phyloP scores from a whole-genome alignment of 2,113 vertebrate genomes.

The Cyphomyrus discorhynchus region DNA sequence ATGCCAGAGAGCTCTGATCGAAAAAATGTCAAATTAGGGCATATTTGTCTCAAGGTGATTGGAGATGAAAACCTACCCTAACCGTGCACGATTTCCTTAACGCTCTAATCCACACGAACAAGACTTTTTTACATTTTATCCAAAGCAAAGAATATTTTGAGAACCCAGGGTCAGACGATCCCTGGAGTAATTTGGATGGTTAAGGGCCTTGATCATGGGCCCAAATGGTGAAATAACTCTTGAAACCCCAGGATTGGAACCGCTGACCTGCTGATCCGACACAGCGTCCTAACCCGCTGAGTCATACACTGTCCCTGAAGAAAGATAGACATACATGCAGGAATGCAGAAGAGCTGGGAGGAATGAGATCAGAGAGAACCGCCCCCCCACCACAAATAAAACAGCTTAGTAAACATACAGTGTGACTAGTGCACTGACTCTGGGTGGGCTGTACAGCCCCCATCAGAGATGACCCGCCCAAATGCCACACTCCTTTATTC shows the following conservation, averaged over 20 bases:
- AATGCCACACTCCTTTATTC: not conserved
- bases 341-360: not conserved
- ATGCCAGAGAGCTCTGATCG: not conserved
- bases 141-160: not conserved
- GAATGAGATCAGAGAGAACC: not conserved
- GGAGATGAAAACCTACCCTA: not conserved
- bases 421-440: not conserved
- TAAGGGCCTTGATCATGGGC: not conserved
- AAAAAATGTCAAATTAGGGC: constrained; percentile 10
- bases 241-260: not conserved
- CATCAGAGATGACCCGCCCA: not conserved
- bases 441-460: not conserved
- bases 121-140: not conserved
- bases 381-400: not conserved
- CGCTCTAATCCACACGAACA: not conserved
- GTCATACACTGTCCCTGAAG: not conserved
- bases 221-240: not conserved
- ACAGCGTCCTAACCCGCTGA: not conserved
- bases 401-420: not conserved
- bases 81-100: not conserved
- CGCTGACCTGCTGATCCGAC: not conserved
- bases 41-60: constrained; percentile 3
- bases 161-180: not conserved
- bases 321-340: not conserved
- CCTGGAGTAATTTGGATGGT: not conserved